Percentiles rank a stretch among this genome's conserved stretches.
phyloP scores from a whole-genome alignment of 2,797 vertebrate genomes.

The Epinephelus awoara region DNA sequence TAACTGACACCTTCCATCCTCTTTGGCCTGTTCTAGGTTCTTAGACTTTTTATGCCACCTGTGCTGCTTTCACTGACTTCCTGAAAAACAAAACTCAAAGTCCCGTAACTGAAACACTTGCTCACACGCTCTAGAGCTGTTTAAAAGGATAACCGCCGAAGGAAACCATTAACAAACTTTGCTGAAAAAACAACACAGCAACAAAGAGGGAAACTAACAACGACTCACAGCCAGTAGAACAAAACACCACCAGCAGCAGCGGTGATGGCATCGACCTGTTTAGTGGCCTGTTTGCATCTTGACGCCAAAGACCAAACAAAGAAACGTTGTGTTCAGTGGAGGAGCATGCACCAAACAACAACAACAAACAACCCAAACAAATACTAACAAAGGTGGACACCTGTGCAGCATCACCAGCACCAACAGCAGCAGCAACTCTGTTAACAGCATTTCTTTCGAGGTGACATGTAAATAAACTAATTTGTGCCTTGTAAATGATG shows the following conservation, averaged over 20 bases:
- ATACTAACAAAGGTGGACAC: constrained; percentile 91
- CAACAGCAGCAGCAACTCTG: constrained; percentile 67
- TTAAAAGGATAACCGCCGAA: constrained; percentile 89
- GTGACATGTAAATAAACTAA: constrained; percentile 93
- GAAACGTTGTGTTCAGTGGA: constrained; percentile 77
- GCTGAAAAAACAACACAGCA: constrained; percentile 78
- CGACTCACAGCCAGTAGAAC: constrained; percentile 85
- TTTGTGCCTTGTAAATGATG: constrained; percentile 92
- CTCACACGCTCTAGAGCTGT: constrained; percentile 92
- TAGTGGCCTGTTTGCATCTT: constrained; percentile 89
- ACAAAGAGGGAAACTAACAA: constrained; percentile 89
- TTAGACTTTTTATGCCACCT: constrained; percentile 94
- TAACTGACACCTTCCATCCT: constrained; percentile 88
- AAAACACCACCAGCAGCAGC: constrained; percentile 84
- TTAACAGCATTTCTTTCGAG: constrained; percentile 87
- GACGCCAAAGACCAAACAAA: constrained; percentile 80
- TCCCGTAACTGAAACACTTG: constrained; percentile 95
- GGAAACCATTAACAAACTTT: constrained; percentile 92
- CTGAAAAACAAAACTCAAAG: constrained; percentile 83
- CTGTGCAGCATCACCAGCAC: constrained; percentile 73
- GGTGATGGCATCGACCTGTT: constrained; percentile 80
- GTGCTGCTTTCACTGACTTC: constrained; percentile 98
- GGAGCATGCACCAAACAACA: constrained; percentile 84
- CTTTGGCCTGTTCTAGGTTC: constrained; percentile 98
- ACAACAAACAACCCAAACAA: constrained; percentile 52